phyloP scores from a whole-genome alignment of 2,888 invertebrate species.

The Cephus sareptanus region DNA sequence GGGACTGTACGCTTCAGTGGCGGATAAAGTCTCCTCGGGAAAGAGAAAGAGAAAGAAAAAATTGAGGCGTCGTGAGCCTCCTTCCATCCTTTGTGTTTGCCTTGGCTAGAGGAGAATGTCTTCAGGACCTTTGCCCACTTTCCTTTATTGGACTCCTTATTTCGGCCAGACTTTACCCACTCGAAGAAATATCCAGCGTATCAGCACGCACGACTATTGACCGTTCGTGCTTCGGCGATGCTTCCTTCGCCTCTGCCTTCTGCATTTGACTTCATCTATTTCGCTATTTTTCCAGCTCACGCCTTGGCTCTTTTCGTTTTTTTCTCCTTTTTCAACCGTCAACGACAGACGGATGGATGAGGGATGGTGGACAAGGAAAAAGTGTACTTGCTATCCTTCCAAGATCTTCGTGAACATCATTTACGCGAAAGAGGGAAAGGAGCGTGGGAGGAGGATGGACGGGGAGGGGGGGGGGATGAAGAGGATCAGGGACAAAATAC shows the following conservation, averaged over 20 bases:
- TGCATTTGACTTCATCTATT: slow-evolving; percentile 15
- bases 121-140: slow-evolving; percentile 26
- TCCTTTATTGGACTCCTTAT: slow-evolving; percentile 54
- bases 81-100: background rate
- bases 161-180: slow-evolving; percentile 55
- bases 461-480: slow-evolving; percentile 5
- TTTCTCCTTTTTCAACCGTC: slow-evolving; percentile 21
- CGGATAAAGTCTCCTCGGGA: slow-evolving; percentile 11
- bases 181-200: slow-evolving; percentile 54
- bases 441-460: slow-evolving; percentile 10
- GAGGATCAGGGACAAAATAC: too few relatives aligned
- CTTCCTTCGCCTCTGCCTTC: slow-evolving; percentile 30
- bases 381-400: too few relatives aligned
- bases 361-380: slow-evolving; percentile 11
- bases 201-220: slow-evolving; percentile 60
- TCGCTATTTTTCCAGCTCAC: slow-evolving; percentile 14
- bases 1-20: background rate
- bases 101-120: background rate
- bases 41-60: background rate
- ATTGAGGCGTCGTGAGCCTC: background rate
- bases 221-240: slow-evolving; percentile 28
- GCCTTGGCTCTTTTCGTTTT: slow-evolving; percentile 20
- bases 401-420: too few relatives aligned
- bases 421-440: slow-evolving; percentile 10
- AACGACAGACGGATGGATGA: slow-evolving; percentile 1